Percentiles rank a stretch among this genome's conserved stretches.
Evolutionary conservation across 2,888 invertebrate species (phyloP).

Genomic region (Drosophila histrio): DNA sequence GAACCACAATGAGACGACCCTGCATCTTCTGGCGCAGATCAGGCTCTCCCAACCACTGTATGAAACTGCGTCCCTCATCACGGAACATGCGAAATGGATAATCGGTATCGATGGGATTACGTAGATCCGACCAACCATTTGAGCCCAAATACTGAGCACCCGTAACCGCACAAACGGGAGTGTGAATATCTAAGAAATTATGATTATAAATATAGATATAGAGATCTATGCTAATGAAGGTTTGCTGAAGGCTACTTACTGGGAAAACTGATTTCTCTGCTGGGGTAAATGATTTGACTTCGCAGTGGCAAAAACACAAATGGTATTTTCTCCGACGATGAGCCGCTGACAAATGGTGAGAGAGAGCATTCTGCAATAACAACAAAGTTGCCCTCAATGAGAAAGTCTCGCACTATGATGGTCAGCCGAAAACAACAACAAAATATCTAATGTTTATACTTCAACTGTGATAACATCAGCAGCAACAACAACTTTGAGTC

Average conservation of each 20-base stretch:
- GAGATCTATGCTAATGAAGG: neutral
- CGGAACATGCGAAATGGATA: slow-evolving; percentile 92
- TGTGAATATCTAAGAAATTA: slow-evolving; percentile 87
- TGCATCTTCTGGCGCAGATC: slow-evolving; percentile 91
- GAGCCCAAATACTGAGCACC: slow-evolving; percentile 92
- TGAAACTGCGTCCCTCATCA: slow-evolving; percentile 92
- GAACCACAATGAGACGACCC: slow-evolving; percentile 91
- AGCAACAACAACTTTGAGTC: neutral
- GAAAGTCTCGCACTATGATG: slow-evolving; percentile 50
- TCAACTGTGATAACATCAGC: slow-evolving; percentile 59
- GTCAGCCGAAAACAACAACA: slow-evolving; percentile 16
- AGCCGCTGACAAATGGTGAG: slow-evolving; percentile 90
- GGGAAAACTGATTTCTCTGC: slow-evolving; percentile 92
- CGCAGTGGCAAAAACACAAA: slow-evolving; percentile 93
- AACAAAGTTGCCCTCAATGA: slow-evolving; percentile 35
- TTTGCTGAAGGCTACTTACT: slow-evolving; percentile 84
- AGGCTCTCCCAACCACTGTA: slow-evolving; percentile 93
- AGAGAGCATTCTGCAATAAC: slow-evolving; percentile 89
- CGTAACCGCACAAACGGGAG: slow-evolving; percentile 93
- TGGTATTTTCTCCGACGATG: slow-evolving; percentile 91
- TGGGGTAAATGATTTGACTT: slow-evolving; percentile 95
- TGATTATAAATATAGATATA: neutral
- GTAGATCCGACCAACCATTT: slow-evolving; percentile 91
- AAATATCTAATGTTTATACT: slow-evolving; percentile 10
- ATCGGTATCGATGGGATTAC: slow-evolving; percentile 90